A percentile compares a stretch with the other conserved stretches of the same genome.
Evolutionary conservation across 2,113 vertebrate genomes (phyloP).

Genomic region (Silurus meridionalis): DNA sequence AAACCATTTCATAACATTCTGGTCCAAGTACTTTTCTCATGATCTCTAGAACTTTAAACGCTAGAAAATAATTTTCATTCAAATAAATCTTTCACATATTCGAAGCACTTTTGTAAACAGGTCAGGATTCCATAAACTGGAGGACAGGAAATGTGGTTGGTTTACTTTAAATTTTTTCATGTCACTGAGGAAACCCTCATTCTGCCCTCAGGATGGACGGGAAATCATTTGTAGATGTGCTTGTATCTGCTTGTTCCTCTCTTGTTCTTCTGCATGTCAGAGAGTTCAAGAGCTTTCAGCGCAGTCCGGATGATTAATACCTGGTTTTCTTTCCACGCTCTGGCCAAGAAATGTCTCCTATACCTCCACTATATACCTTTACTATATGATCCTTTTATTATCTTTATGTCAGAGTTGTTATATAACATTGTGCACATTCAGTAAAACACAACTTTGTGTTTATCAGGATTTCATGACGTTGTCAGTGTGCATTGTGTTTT

Average conservation of each 20-base stretch:
- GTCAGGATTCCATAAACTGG: neutral
- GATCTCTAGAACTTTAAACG: conserved; percentile 6
- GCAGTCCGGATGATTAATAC: neutral
- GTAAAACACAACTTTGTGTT: conserved; percentile 15
- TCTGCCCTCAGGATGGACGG: conserved; percentile 4
- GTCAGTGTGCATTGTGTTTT: conserved; percentile 22
- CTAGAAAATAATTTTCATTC: too few species aligned
- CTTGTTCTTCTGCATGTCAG: conserved; percentile 22
- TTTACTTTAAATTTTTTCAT: conserved; percentile 10
- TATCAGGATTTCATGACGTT: conserved; percentile 12
- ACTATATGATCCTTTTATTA: neutral
- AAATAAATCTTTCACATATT: too few species aligned
- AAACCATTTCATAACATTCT: too few species aligned
- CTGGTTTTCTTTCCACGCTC: conserved; percentile 6
- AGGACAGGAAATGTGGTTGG: conserved; percentile 10
- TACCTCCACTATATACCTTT: neutral
- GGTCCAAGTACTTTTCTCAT: conserved; percentile 49
- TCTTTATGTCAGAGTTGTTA: too few species aligned
- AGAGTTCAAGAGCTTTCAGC: conserved; percentile 11
- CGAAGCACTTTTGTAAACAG: conserved; percentile 15
- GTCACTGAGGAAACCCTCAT: conserved; percentile 27
- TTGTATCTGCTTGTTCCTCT: conserved; percentile 32
- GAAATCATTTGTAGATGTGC: conserved; percentile 22
- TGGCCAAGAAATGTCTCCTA: neutral
- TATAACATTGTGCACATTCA: neutral